Evolutionary conservation across 2,113 vertebrate species (phyloP).

Genomic region (Archilochus colubris): DNA sequence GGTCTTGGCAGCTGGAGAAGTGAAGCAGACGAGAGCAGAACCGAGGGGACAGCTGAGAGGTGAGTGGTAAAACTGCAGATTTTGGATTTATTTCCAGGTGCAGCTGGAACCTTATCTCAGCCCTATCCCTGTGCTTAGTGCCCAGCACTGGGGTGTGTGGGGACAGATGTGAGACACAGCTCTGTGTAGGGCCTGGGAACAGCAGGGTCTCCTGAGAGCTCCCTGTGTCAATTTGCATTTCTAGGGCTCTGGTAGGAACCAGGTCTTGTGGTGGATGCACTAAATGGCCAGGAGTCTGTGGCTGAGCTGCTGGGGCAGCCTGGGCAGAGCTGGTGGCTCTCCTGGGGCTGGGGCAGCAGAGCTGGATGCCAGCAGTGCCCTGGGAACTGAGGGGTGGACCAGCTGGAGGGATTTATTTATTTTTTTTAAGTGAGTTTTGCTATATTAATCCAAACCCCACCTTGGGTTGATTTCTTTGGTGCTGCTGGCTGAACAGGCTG

Average conservation of each 20-base stretch:
- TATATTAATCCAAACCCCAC: neutral
- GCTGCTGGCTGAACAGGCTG: neutral
- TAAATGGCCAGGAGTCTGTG: neutral
- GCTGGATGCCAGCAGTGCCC: neutral
- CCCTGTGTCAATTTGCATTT: neutral
- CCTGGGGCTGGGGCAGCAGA: neutral
- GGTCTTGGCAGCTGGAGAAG: neutral
- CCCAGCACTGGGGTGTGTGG: rapidly evolving
- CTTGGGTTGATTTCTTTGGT: neutral
- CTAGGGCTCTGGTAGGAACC: neutral
- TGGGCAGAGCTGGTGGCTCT: neutral
- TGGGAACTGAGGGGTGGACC: neutral
- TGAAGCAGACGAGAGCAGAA: rapidly evolving
- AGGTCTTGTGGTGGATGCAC: neutral
- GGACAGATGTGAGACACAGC: neutral
- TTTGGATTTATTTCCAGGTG: neutral
- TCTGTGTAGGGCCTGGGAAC: neutral
- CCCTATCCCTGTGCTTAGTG: neutral
- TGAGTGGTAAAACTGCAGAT: neutral
- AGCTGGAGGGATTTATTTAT: neutral
- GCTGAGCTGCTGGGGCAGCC: neutral
- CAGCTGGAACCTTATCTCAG: neutral
- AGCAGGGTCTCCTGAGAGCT: neutral
- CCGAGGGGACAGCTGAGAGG: neutral
- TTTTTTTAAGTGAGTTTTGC: neutral